Conservation (phyloP, 2,113 vertebrate genomes). For the Dascyllus trimaculatus region DNA sequence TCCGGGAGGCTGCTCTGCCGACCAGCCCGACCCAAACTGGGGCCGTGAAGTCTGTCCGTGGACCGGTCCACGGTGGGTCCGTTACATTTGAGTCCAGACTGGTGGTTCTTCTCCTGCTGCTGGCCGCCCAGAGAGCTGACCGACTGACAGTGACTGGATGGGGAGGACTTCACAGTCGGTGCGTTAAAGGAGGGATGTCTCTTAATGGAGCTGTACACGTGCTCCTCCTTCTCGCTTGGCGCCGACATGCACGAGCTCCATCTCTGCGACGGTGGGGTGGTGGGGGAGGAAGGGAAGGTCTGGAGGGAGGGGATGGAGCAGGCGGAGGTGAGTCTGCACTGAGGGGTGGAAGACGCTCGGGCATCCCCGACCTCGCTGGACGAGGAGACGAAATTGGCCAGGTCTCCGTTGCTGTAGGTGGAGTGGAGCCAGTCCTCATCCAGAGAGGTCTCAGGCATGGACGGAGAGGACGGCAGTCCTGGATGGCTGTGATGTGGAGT, state of each 20-base stretch:
- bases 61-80: slow-evolving; percentile 55
- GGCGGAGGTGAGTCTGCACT: slow-evolving; percentile 81
- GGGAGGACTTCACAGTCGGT: slow-evolving; percentile 83
- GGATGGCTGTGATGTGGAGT: slow-evolving; percentile 69
- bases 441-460: slow-evolving; percentile 79
- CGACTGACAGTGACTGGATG: slow-evolving; percentile 86
- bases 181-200: slow-evolving; percentile 76
- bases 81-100: slow-evolving; percentile 62
- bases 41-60: slow-evolving; percentile 59
- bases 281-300: slow-evolving; percentile 72
- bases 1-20: slow-evolving; percentile 86
- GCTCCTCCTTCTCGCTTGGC: slow-evolving; percentile 88
- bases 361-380: slow-evolving; percentile 72
- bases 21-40: slow-evolving; percentile 61
- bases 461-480: slow-evolving; percentile 75
- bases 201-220: slow-evolving; percentile 89
- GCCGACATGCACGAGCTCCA: slow-evolving; percentile 90
- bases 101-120: slow-evolving; percentile 81
- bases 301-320: slow-evolving; percentile 90
- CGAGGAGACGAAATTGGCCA: slow-evolving; percentile 87
- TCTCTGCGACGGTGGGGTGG: slow-evolving; percentile 83
- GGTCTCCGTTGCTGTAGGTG: slow-evolving; percentile 93
- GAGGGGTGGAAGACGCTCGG: slow-evolving; percentile 67
- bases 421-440: slow-evolving; percentile 93
- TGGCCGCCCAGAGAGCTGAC: slow-evolving; percentile 85